Base-by-base conservation (phyloP, 2,797 vertebrate species). In the Odontamblyopus lacepedii region DNA sequence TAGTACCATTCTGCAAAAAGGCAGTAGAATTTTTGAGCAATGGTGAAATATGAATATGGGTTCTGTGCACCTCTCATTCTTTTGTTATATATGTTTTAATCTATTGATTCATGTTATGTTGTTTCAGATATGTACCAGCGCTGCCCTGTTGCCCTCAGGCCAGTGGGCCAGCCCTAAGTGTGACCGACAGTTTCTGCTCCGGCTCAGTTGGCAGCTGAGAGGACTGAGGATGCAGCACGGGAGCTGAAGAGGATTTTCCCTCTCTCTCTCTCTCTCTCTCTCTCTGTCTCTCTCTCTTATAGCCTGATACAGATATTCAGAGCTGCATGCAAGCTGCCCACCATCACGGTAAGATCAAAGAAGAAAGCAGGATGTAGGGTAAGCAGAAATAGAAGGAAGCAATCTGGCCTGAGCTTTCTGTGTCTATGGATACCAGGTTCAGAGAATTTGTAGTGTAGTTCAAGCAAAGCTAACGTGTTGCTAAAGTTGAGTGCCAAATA, bases 181-280 rank as follows among this genome's bases (percentile, higher is more conserved):
- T 66, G 62, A 67, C 72, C 41, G n/a, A 64, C 73, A 44, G 29
- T 15, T 81, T 62, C 81, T 78, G 74, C 80, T 84, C 81, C 19
- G 80, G 69, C 81, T 83, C 78, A 67, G 83, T 82, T 53, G 65
- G 65, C 69, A 67, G 75, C 85, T 89, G 79, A 77, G 81, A 81
- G 84, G 84, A 79, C 87, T 87, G 82, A 92, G 93, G 91, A 94
- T 95, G 93, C 94, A 92, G 88, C 92, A 85, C 87, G 88, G 84
- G 80, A 91, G 85, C 88, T 82, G 80, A 88, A 78, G 87, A 93
- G 82, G 89, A 91, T 88, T 85, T 83, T 83, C 79, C 78, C 69
- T 79, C 85, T 64, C 32, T 66, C 63, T 63, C 62, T 83, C 79
- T 78, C 69, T 79, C 85, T 64, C 32, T 66, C 63, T 83, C 79